Evolutionary conservation across 2,888 invertebrate genomes (phyloP).

Genomic region (Diachrysia chrysitis): DNA sequence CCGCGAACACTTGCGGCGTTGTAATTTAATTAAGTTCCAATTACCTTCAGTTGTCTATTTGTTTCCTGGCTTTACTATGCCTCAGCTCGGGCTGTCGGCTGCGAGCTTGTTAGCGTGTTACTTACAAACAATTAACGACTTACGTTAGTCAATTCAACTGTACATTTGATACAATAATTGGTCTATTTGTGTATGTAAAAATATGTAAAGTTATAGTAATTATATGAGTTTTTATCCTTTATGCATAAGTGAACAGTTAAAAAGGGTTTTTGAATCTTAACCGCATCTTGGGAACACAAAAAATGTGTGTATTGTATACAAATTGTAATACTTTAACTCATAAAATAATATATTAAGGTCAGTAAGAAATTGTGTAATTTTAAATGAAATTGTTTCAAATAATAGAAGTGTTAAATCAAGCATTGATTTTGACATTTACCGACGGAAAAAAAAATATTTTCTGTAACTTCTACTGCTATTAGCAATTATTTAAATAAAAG

Average conservation of each 20-base stretch:
- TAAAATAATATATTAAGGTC: too few species aligned
- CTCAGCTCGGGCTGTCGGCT: slow-evolving; percentile 63
- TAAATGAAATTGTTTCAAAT: too few species aligned
- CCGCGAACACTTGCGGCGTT: slow-evolving; percentile 57
- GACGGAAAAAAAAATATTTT: too few species aligned
- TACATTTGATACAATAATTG: slow-evolving; percentile 64
- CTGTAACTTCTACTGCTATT: too few species aligned
- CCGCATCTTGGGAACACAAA: not conserved
- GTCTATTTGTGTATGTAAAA: slow-evolving; percentile 56
- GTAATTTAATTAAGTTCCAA: slow-evolving; percentile 68
- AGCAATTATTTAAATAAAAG: too few species aligned
- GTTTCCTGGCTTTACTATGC: slow-evolving; percentile 44
- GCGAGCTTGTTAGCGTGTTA: slow-evolving; percentile 76
- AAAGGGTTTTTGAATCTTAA: slow-evolving; percentile 1
- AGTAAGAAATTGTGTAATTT: too few species aligned
- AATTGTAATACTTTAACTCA: too few species aligned
- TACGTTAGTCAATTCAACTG: slow-evolving; percentile 49
- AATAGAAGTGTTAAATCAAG: too few species aligned
- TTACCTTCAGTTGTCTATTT: slow-evolving; percentile 57
- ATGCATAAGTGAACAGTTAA: slow-evolving; percentile 33
- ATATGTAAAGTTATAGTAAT: slow-evolving; percentile 25
- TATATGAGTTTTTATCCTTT: slow-evolving; percentile 31
- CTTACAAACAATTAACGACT: slow-evolving; percentile 79
- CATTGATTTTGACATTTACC: too few species aligned
- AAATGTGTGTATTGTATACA: not conserved